phyloP scores from a whole-genome alignment of 2,113 vertebrate genomes.

The Motacilla tschutschensis region DNA sequence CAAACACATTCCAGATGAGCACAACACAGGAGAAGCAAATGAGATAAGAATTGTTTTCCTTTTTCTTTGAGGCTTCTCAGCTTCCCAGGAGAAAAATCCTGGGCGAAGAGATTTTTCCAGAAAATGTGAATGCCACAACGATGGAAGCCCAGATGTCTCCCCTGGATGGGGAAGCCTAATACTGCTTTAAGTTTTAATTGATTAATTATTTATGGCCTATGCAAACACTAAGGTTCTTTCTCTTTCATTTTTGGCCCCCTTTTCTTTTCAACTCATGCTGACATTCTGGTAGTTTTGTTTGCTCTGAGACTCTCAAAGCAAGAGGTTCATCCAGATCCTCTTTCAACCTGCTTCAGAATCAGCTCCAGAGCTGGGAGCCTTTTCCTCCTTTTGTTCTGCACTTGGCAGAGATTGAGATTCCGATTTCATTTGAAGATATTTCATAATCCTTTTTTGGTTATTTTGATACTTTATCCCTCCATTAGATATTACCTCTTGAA shows the following conservation, averaged over 20 bases:
- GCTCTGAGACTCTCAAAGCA: background rate
- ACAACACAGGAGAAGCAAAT: too few species aligned
- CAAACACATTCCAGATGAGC: too few species aligned
- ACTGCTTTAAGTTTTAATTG: background rate
- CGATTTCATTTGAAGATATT: background rate
- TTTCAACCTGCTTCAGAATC: background rate
- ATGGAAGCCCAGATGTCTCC: background rate
- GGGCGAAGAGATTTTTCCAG: too few species aligned
- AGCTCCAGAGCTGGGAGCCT: background rate
- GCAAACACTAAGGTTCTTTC: fast-evolving
- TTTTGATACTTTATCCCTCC: background rate
- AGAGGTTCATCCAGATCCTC: background rate
- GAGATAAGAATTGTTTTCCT: too few species aligned
- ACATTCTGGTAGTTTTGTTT: background rate
- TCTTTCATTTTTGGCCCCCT: background rate
- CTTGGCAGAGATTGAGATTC: background rate
- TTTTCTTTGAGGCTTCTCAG: too few species aligned
- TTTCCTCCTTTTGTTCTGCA: background rate
- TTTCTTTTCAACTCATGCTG: background rate
- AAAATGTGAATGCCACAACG: too few species aligned
- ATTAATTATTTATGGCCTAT: background rate
- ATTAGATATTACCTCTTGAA: background rate
- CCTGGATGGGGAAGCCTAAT: background rate
- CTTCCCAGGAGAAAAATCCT: too few species aligned
- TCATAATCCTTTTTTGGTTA: background rate